Evolutionary conservation across 2,888 invertebrate species (phyloP), one percentile per base, ranked within the genome.

Genomic region (Sepioteuthis lessoniana): DNA sequence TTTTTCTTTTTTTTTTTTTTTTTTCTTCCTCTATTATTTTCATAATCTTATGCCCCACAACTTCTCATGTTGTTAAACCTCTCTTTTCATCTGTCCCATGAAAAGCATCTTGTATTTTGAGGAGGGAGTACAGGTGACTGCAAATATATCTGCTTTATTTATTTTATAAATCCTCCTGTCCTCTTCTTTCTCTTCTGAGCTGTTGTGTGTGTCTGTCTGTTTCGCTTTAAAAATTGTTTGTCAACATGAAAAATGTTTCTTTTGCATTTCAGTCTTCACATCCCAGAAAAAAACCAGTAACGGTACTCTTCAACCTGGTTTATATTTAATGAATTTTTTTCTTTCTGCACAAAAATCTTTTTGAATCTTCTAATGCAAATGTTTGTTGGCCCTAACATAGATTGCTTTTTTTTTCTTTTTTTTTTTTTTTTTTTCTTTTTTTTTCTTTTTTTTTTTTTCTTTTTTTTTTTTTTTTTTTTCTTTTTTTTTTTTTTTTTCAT

Each of bases 231-330:
- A 91, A 91, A 91, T 35, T 46, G 42, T 31, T 42, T 38, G 47
- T 28, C 91, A 46, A 47, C 47, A 46, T 91, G 47, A 91, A 91
- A 38, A n/a, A 38, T 91, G 31, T 91, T 91, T 91, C 76, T 91
- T 42, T 91, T 91, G 91, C 42, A 46, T 91, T 91, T 91, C 91
- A 91, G 91, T 91, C 91, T 4, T 46, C 91, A 25, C 91, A 91
- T 28, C 31, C 37, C 42, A 46, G 91, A 91, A 91, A 91, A 91
- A 91, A 91, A 91, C 4, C 37, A 46, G 91, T 91, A 31, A 91
- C 91, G 91, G 91, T 91, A 91, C 91, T 91, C 16, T 76, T 76
- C 76, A 76, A 76, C 76, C 31, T n/a, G 76, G 76, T 76, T 91
- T 91, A 91, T 91, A 42, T n/a, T 37, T 37, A 38, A 31, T 91